Base-by-base conservation (phyloP, 2,113 vertebrate genomes). In the Lasiurus borealis region DNA sequence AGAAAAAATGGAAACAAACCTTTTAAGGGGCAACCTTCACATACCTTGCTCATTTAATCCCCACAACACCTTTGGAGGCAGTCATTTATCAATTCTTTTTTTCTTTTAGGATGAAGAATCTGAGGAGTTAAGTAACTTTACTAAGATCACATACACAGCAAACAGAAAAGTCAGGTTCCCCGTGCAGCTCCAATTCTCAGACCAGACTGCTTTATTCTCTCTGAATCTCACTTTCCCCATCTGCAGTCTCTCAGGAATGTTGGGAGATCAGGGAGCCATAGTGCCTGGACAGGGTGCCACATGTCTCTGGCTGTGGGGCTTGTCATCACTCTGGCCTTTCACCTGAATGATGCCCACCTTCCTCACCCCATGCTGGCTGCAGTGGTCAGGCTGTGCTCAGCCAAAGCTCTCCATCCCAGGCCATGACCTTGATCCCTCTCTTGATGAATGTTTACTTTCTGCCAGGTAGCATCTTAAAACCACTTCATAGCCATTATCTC, bases 121-220 rank as follows among this genome's bases (percentile, higher is more conserved):
- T 66, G 76, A 87, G 71, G 76, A 54, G 48, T 76, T 96, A 88
- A 96, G n/a, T 87, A 87, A 75, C 73, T 90, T 88, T 44, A 57
- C 52, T 44, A 66, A 85, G 83, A 86, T 71, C 57, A 36, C 48
- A 85, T 16, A 50, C 25, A 77, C 4, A 46, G 13, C 71, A 66
- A 84, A 54, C 36, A 76, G 69, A 86, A 88, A 80, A 91, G 25
- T 54, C 84, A n/a, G 44, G 29, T 27, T 21, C 36, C 14, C 18
- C 34, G 1, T 5, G 19, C 29, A 71, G 23, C 57, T 85, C 66
- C 52, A 50, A 83, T 62, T 75, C n/a, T 12, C 57, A 71, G 69
- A 44, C 16, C 27, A 13, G 21, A 75, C 23, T 14, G 31, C 23
- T 34, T 66, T 69, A 29, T 86, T 36, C 40, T 62, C 78, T 83